Conservation (phyloP, 2,113 vertebrate genomes). For the Grallaria varia region DNA sequence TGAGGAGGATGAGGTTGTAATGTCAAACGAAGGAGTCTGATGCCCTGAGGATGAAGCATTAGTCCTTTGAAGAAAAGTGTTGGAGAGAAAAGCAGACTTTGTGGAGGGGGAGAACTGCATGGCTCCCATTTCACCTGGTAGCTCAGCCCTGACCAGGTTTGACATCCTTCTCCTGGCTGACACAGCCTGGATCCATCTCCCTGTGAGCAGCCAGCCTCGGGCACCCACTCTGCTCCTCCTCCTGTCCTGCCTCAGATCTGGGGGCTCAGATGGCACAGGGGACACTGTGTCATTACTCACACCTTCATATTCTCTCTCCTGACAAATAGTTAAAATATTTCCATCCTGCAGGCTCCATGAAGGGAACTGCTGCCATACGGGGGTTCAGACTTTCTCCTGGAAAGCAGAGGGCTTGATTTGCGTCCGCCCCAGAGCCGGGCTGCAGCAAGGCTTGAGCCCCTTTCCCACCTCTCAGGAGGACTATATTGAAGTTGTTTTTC, state of each 20-base stretch:
- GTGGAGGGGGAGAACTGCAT: rapidly evolving
- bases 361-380: rapidly evolving
- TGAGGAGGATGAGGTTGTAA: background rate
- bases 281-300: background rate
- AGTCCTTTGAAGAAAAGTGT: background rate
- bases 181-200: background rate
- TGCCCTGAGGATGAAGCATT: background rate
- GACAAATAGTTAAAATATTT: background rate
- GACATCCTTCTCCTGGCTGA: background rate
- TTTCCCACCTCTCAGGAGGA: background rate
- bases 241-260: background rate
- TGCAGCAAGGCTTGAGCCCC: background rate
- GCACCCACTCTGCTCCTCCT: background rate
- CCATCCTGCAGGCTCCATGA: background rate
- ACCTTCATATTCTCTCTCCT: background rate
- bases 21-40: rapidly evolving
- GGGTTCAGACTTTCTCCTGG: background rate
- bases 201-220: background rate
- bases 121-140: background rate
- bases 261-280: rapidly evolving
- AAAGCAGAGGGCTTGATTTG: background rate
- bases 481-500: background rate
- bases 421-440: rapidly evolving
- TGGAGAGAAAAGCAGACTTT: background rate
- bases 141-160: background rate